phyloP scores from a whole-genome alignment of 2,797 vertebrate genomes.

The Pangasius macronema region DNA sequence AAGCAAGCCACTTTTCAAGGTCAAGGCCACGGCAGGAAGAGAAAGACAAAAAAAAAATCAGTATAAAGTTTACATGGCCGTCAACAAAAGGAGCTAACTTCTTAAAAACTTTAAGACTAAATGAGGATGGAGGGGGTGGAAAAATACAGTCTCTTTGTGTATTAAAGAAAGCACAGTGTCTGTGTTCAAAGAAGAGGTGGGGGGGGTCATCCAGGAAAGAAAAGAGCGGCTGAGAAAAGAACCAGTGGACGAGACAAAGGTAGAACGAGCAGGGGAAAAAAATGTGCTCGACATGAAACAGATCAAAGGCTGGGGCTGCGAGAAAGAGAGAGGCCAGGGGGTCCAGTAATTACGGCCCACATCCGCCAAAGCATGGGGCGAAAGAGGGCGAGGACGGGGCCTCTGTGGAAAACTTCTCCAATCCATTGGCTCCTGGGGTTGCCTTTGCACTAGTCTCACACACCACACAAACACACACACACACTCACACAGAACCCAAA shows the following conservation, averaged over 20 bases:
- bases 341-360: slow-evolving; percentile 94
- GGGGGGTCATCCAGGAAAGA: slow-evolving; percentile 57
- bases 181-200: slow-evolving; percentile 78
- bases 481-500: slow-evolving; percentile 54
- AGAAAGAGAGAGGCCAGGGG: slow-evolving; percentile 87
- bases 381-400: slow-evolving; percentile 51
- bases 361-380: slow-evolving; percentile 81
- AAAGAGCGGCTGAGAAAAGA: slow-evolving; percentile 60
- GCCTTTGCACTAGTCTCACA: slow-evolving; percentile 72
- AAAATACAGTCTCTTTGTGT: slow-evolving; percentile 76
- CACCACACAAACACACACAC: slow-evolving; percentile 41
- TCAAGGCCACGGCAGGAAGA: slow-evolving; percentile 43
- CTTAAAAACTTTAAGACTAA: slow-evolving; percentile 65
- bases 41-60: slow-evolving; percentile 51
- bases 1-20: slow-evolving; percentile 43
- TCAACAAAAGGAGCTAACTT: slow-evolving; percentile 59
- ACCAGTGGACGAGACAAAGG: slow-evolving; percentile 64
- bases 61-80: slow-evolving; percentile 53
- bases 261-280: slow-evolving; percentile 73
- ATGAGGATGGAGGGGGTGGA: slow-evolving; percentile 53
- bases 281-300: slow-evolving; percentile 84
- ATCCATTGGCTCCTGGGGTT: slow-evolving; percentile 80
- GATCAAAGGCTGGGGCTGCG: slow-evolving; percentile 89
- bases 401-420: slow-evolving; percentile 79
- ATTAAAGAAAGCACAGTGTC: slow-evolving; percentile 88